Conservation (phyloP, 1,140 invertebrate species). For the Caenorhabditis elegans region DNA sequence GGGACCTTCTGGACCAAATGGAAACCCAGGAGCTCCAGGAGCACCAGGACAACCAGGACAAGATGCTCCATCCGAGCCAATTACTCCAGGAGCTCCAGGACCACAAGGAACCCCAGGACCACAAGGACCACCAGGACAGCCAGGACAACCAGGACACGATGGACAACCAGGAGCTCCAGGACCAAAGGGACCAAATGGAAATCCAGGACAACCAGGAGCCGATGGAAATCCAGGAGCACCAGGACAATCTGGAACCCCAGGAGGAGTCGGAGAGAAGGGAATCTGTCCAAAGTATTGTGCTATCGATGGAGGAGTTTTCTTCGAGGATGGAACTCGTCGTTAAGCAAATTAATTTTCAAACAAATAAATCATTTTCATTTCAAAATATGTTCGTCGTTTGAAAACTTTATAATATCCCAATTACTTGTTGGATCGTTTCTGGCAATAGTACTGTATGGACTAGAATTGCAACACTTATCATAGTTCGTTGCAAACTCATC, state of each 20-base stretch:
- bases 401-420: too few relatives aligned
- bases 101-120: constrained; percentile 45
- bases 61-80: constrained; percentile 44
- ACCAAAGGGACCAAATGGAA: constrained; percentile 47
- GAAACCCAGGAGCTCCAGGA: constrained; percentile 48
- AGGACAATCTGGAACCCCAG: constrained; percentile 41
- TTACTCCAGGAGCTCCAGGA: constrained; percentile 46
- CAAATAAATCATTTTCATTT: neutral
- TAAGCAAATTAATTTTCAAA: neutral
- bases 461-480: too few relatives aligned
- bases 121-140: constrained; percentile 45
- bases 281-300: constrained; percentile 63
- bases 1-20: constrained; percentile 46
- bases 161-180: constrained; percentile 45
- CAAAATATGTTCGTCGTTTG: too few relatives aligned
- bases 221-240: constrained; percentile 48
- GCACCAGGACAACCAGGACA: constrained; percentile 46
- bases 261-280: constrained; percentile 56
- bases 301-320: constrained; percentile 63
- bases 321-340: constrained; percentile 59
- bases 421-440: too few relatives aligned
- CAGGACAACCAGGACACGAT: constrained; percentile 44
- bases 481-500: too few relatives aligned
- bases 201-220: constrained; percentile 45
- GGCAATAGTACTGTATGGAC: too few relatives aligned